phyloP scores from a whole-genome alignment of 2,888 invertebrate species.

The Strigamia transsilvanica region DNA sequence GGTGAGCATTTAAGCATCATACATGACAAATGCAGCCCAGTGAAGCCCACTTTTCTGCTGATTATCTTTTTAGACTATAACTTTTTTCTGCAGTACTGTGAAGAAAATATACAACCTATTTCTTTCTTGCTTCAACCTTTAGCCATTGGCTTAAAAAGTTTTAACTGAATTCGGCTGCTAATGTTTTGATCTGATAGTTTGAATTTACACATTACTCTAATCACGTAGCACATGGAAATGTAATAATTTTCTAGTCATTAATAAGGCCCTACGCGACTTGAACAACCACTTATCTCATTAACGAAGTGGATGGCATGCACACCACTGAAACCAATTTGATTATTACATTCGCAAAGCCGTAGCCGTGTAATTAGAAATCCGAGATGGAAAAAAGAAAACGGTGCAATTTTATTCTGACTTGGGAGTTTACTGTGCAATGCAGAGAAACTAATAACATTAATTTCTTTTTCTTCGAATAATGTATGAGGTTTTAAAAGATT shows the following conservation, averaged over 20 bases:
- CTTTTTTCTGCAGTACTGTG: no score
- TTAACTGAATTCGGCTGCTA: no score
- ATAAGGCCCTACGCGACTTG: conserved; percentile 1
- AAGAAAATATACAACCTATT: no score
- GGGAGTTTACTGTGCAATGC: neutral
- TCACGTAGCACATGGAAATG: neutral
- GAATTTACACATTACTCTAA: neutral
- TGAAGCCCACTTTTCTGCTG: no score
- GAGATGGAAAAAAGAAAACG: neutral
- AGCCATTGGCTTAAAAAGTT: no score
- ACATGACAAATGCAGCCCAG: no score
- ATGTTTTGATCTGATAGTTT: neutral
- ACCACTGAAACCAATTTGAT: conserved; percentile 8
- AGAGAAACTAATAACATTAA: neutral
- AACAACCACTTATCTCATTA: conserved; percentile 8
- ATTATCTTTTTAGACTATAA: no score
- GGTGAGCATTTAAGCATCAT: no score
- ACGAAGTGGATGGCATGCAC: neutral
- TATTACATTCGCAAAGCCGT: conserved; percentile 3
- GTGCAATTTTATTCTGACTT: conserved; percentile 2
- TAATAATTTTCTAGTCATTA: conserved; percentile 8
- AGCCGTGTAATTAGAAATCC: conserved; percentile 8
- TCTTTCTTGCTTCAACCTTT: no score
- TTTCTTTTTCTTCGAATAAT: neutral
- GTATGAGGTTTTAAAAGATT: neutral